phyloP scores from a whole-genome alignment of 1,140 invertebrate genomes.

The Copidosoma floridanum region DNA sequence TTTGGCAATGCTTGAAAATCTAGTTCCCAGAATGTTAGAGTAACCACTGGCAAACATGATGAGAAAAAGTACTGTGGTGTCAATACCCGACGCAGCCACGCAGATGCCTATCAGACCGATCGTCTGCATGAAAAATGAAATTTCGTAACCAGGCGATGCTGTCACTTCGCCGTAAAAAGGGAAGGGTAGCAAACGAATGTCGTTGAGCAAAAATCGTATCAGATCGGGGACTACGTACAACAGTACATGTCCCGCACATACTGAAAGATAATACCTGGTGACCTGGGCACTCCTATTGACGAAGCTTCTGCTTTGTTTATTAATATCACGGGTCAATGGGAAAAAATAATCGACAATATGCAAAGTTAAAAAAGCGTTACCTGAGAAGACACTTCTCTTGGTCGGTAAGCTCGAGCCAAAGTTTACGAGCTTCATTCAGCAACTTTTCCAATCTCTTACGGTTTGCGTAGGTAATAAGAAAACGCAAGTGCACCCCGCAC shows the following conservation, averaged over 20 bases:
- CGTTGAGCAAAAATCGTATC: too few relatives aligned
- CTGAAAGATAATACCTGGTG: too few relatives aligned
- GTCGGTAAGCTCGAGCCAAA: background rate
- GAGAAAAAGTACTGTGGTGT: background rate
- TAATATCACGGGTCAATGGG: too few relatives aligned
- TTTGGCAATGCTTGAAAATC: background rate
- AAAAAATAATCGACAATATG: too few relatives aligned
- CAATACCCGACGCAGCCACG: background rate
- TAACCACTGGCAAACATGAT: background rate
- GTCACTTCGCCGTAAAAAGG: background rate
- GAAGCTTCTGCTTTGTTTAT: too few relatives aligned
- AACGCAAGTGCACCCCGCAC: background rate
- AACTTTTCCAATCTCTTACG: background rate
- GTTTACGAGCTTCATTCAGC: background rate
- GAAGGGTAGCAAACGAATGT: too few relatives aligned
- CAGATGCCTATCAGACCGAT: background rate
- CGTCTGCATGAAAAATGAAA: background rate
- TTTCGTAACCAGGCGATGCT: background rate
- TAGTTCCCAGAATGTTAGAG: background rate
- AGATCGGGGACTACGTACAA: too few relatives aligned
- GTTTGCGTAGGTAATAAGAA: background rate
- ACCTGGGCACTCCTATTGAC: too few relatives aligned
- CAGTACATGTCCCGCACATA: too few relatives aligned
- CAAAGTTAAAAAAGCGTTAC: too few relatives aligned
- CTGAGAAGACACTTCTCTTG: background rate